A percentile compares a stretch with the other conserved stretches of the same genome.
Conservation (phyloP, 2,888 invertebrate species). For the Teleogryllus oceanicus region DNA sequence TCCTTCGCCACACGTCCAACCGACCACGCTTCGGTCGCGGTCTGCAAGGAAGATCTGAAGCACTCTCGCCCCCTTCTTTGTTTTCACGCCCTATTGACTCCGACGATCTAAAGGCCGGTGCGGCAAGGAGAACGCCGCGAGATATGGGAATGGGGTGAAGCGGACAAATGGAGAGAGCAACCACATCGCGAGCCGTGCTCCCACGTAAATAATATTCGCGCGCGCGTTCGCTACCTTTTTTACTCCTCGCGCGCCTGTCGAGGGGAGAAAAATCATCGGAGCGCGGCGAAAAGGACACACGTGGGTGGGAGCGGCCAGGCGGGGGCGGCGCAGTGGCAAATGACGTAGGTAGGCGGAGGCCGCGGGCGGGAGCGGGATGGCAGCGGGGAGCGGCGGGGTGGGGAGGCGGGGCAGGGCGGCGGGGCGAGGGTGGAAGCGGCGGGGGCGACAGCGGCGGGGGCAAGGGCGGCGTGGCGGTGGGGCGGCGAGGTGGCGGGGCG, state of each 20-base stretch:
- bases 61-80: background rate
- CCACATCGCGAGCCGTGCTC: background rate
- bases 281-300: too few relatives aligned
- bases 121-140: background rate
- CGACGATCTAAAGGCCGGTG: background rate
- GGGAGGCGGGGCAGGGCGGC: too few relatives aligned
- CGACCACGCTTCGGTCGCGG: too few relatives aligned
- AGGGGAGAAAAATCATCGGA: background rate
- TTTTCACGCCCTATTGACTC: background rate
- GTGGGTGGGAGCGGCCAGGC: too few relatives aligned
- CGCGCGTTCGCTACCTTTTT: background rate
- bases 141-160: background rate
- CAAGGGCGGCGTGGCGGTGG: too few relatives aligned
- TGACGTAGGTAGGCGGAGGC: too few relatives aligned
- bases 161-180: background rate
- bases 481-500: too few relatives aligned
- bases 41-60: background rate
- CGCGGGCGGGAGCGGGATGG: too few relatives aligned
- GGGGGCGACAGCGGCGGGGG: too few relatives aligned
- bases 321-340: too few relatives aligned
- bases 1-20: background rate
- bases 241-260: background rate
- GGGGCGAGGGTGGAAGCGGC: too few relatives aligned
- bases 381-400: too few relatives aligned
- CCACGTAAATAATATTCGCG: background rate